Evolutionary conservation across 2,113 vertebrate species (phyloP).

Genomic region (Carassius gibelio): DNA sequence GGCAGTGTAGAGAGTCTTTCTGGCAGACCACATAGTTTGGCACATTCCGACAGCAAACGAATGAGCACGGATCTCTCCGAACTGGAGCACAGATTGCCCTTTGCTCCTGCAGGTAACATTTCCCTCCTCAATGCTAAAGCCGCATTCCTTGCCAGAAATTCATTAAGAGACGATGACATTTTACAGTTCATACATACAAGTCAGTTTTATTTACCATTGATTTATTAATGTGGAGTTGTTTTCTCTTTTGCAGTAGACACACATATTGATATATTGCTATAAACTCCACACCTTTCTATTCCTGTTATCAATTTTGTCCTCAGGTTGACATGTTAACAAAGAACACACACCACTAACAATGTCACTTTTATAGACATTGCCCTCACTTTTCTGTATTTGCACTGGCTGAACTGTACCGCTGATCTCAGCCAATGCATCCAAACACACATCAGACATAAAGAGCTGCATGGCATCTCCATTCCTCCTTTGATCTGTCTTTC

Average conservation of each 20-base stretch:
- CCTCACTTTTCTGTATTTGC: slow-evolving; percentile 19
- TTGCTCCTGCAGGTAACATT: slow-evolving; percentile 85
- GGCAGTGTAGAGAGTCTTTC: slow-evolving; percentile 94
- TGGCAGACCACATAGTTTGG: slow-evolving; percentile 76
- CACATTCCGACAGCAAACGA: slow-evolving; percentile 86
- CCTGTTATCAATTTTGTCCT: not conserved
- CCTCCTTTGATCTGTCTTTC: not conserved
- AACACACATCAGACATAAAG: slow-evolving; percentile 35
- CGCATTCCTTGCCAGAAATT: not conserved
- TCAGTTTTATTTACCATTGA: not conserved
- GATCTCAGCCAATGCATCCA: slow-evolving; percentile 10
- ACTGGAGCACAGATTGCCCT: slow-evolving; percentile 87
- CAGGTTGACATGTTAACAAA: slow-evolving; percentile 18
- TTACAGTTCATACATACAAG: not conserved
- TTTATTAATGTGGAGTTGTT: not conserved
- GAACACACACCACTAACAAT: slow-evolving; percentile 18
- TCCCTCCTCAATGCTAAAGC: not conserved
- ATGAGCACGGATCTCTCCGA: slow-evolving; percentile 97
- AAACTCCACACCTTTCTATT: slow-evolving; percentile 2
- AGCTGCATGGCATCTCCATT: slow-evolving; percentile 24
- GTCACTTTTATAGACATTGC: slow-evolving; percentile 15
- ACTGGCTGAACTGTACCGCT: not conserved
- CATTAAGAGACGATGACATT: not conserved
- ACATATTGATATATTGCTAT: not conserved
- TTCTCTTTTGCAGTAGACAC: not conserved